Percentiles rank a stretch among this genome's conserved stretches.
These are phyloP conservation scores for Cyclina sinensis DNA, from an alignment of 1,140 invertebrate species.

Conservation along the genomic window DNA sequence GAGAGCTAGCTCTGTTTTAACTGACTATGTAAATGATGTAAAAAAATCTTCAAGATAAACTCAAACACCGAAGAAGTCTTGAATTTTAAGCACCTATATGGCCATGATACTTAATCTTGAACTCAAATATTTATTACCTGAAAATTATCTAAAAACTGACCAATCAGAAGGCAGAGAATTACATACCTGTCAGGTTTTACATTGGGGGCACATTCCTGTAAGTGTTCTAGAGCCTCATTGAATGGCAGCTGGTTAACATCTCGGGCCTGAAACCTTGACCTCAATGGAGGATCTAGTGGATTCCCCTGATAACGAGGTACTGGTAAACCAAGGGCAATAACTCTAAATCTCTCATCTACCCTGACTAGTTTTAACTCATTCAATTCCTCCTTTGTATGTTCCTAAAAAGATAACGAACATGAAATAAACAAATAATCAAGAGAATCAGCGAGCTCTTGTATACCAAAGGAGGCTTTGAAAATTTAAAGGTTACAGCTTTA, in stretches of 20 bases:
- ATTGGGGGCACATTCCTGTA: conserved; percentile 72
- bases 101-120: no score
- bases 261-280: conserved; percentile 97
- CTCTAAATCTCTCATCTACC: conserved; percentile 93
- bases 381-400: conserved; percentile 93
- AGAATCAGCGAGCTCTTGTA: no score
- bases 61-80: no score
- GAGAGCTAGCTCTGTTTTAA: no score
- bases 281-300: conserved; percentile 97
- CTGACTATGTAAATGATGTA: no score
- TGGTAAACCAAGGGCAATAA: conserved; percentile 86
- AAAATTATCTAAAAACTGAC: no score
- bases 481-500: no score
- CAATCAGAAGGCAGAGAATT: no score
- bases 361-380: conserved; percentile 95
- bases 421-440: not conserved
- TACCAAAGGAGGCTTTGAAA: no score
- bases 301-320: conserved; percentile 91
- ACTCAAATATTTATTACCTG: no score
- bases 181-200: conserved; percentile 73
- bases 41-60: no score
- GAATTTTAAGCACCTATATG: no score
- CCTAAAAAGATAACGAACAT: conserved; percentile 89
- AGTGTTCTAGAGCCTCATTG: conserved; percentile 79
- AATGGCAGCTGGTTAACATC: conserved; percentile 90